These are phyloP conservation scores for Pholis gunnellus DNA, from an alignment of 2,113 vertebrate genomes.

Conservation along the genomic window DNA sequence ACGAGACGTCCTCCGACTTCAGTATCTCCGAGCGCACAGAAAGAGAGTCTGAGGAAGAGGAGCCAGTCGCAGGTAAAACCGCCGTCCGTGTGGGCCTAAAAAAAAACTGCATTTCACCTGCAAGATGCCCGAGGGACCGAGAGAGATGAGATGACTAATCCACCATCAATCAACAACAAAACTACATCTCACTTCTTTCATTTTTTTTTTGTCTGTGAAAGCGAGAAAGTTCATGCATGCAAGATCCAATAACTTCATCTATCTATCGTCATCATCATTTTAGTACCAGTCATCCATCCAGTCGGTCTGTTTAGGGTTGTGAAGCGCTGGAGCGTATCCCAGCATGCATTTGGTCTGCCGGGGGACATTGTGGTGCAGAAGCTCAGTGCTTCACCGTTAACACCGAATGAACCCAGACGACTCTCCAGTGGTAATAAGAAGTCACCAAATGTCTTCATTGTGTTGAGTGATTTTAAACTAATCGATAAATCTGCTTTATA, in stretches of 20 bases:
- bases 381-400: not conserved
- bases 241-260: not conserved
- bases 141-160: slow-evolving; percentile 50
- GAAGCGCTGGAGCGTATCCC: not conserved
- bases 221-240: slow-evolving; percentile 6
- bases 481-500: not conserved
- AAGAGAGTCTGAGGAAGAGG: slow-evolving; percentile 83
- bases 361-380: not conserved
- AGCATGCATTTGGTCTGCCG: not conserved
- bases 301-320: not conserved
- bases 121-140: slow-evolving; percentile 42
- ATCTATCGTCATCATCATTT: not conserved
- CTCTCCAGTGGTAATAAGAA: not conserved
- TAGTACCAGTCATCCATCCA: not conserved
- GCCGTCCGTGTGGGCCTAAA: slow-evolving; percentile 28
- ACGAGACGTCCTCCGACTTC: slow-evolving; percentile 97
- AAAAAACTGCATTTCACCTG: slow-evolving; percentile 9
- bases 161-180: slow-evolving; percentile 41
- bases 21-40: slow-evolving; percentile 91
- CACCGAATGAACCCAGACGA: not conserved
- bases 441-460: not conserved
- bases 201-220: slow-evolving; percentile 32
- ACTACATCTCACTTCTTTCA: slow-evolving; percentile 11
- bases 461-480: not conserved
- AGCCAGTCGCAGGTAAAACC: slow-evolving; percentile 91